Evolutionary conservation across 1,140 invertebrate genomes (phyloP), one percentile per base, ranked within the genome.

Genomic region (Tetragonula clypearis): DNA sequence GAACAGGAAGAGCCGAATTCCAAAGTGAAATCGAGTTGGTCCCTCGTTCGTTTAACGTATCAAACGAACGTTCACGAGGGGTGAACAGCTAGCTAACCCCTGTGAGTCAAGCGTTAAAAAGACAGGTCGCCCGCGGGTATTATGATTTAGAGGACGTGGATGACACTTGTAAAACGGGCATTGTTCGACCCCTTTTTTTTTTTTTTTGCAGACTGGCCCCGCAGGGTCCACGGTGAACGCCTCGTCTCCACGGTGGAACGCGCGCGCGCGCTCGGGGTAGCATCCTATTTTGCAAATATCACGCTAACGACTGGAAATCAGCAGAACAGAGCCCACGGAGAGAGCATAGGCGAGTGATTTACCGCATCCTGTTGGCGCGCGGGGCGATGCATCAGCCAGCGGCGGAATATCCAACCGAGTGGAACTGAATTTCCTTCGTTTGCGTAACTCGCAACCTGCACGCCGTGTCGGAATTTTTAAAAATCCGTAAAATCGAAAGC

Each of bases 161-260:
- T 86, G 87, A 89, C 80, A 86, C 88, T 88, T 89, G 87, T 88
- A 88, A 89, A 89, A 76, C 87, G 56, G n/a, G 68, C 87, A 89
- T 89, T 89, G 88, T 89, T 83, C 81, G 73, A 65, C 72, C 76
- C 80, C 79, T 79, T 88, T 89, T 30, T 30, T 30, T 30, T 30
- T 30, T 30, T 30, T 30, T 81, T 19, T 8, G 19, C 19, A 49
- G 41, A 49, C 9, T 30, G 6, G 14, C 30, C 60, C 60, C n/a
- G 60, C 60, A n/a, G 69, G 56, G n/a, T 69, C 30, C 83, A 82
- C 26, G 78, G 49, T 49, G 41, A 49, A 49, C 41, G 41, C 6
- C 41, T 49, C 41, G 41, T 6, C 41, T 49, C 41, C 41, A 8
- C 41, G 41, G 41, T 49, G 41, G 60, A 55, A 35, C 49, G 21